Conservation (phyloP, 2,797 vertebrate species). For the Simalia tracyae region DNA sequence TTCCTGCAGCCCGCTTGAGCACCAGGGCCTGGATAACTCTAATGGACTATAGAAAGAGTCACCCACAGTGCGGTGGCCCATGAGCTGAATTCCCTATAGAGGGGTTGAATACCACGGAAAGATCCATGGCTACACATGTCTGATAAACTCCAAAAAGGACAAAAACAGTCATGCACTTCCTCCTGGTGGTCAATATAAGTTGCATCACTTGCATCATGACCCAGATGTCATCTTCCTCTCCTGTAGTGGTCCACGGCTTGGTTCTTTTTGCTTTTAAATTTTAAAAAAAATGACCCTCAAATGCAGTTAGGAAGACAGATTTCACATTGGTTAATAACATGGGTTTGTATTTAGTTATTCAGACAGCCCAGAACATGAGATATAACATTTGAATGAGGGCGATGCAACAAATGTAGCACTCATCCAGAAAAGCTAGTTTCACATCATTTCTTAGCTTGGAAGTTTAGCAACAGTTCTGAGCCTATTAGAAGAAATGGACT, state of each 20-base stretch:
- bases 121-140: background rate
- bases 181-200: background rate
- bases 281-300: background rate
- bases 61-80: background rate
- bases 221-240: background rate
- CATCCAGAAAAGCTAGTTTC: background rate
- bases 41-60: background rate
- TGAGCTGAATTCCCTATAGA: background rate
- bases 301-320: background rate
- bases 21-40: background rate
- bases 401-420: conserved; percentile 9
- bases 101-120: background rate
- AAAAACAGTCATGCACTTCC: background rate
- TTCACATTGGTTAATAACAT: background rate
- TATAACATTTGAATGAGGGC: conserved; percentile 11
- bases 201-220: background rate
- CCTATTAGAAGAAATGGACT: background rate
- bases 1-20: background rate
- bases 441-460: conserved; percentile 6
- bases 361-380: background rate
- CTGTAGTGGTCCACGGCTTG: background rate
- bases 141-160: background rate
- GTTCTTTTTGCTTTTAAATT: background rate
- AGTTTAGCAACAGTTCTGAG: background rate
- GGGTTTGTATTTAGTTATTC: background rate